Evolutionary conservation across 2,797 vertebrate genomes (phyloP).

Genomic region (Chelon auratus): DNA sequence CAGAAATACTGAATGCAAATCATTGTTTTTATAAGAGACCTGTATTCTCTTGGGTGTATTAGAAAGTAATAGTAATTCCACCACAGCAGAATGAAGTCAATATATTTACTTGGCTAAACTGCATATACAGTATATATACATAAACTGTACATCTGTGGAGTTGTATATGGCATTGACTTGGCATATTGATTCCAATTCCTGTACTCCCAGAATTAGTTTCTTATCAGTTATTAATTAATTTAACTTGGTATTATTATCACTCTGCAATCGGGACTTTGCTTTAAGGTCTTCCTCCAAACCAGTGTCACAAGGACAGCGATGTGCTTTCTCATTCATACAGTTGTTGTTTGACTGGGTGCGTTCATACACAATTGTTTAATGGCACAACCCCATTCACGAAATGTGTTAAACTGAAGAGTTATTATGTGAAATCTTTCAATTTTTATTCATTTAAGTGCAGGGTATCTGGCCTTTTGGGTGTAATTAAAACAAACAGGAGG

Average conservation of each 20-base stretch:
- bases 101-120: constrained; percentile 1
- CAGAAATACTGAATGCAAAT: too few relatives aligned
- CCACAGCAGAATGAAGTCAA: neutral
- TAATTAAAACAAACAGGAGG: neutral
- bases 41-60: neutral
- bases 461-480: neutral
- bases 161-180: constrained; percentile 4
- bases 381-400: too few relatives aligned
- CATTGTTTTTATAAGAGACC: neutral
- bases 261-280: neutral
- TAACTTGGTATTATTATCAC: constrained; percentile 16
- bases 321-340: constrained; percentile 2
- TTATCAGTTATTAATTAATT: constrained; percentile 20
- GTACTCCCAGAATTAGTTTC: neutral
- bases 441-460: too few relatives aligned
- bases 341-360: neutral
- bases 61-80: neutral
- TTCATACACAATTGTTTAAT: neutral
- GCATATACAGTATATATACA: too few relatives aligned
- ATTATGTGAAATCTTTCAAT: too few relatives aligned
- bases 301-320: neutral
- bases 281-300: constrained; percentile 1
- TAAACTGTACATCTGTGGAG: neutral
- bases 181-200: neutral
- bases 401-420: too few relatives aligned